Base-by-base conservation (phyloP, 2,113 vertebrate genomes). In the Leptosomus discolor region DNA sequence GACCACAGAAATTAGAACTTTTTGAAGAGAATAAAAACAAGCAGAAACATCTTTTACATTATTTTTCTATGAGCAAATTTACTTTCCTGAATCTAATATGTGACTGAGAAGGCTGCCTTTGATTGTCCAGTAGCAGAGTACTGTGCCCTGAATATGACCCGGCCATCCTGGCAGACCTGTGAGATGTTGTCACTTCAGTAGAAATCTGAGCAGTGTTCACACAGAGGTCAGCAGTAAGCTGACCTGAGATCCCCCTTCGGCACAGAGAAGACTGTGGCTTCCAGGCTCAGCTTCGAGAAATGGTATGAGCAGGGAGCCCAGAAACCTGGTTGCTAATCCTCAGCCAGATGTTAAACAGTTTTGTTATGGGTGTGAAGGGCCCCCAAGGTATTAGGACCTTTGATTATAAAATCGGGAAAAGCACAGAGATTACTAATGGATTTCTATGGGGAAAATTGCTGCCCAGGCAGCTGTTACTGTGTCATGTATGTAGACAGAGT, bases 401-500 rank as follows among this genome's bases (percentile, higher is more conserved):
- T 39, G 15, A 29, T 48, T 15, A 53, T 27, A 45, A 53, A 71
- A 67, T 5, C 19, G 12, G 10, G 23, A 57, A 58, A 79, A 83
- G 32, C 18, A 75, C 5, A 56, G 19, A 61, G 27, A 54, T 58
- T 54, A 45, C 8, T 53, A n/a, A 39, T 4, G 8, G 11, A 36
- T 70, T 88, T 48, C 45, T 32, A 4, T 5, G 37, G 34, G 43
- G 11, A 90, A 69, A 85, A 56, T 2, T 54, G 43, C 32, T 67
- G 17, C 41, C 30, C n/a, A 20, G 17, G 9, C 65, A 34, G 12
- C 41, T 58, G 12, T 51, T 39, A 43, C 17, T 60, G 27, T 46
- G 18, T 36, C 0, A 0, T 4, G 5, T 26, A 29, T 8, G 4
- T 21, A 70, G 9, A 56, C 2, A 20, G 18, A 39, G 16, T 18